These are phyloP conservation scores for Grus americana DNA, from an alignment of 2,113 vertebrate genomes.

Conservation along the genomic window DNA sequence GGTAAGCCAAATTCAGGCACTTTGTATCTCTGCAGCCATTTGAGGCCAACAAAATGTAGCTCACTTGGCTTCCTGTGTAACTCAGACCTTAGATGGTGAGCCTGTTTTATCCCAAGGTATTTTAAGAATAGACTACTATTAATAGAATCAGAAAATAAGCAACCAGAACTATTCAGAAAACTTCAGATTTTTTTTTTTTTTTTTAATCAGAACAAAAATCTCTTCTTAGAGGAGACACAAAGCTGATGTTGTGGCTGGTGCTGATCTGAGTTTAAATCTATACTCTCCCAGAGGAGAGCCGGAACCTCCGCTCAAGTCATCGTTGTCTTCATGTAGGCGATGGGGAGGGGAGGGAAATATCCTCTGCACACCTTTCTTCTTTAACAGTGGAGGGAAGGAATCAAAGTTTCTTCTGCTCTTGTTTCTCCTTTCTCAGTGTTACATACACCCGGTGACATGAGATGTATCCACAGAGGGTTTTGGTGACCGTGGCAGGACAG, in stretches of 20 bases:
- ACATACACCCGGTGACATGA: background rate
- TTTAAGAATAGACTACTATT: background rate
- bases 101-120: background rate
- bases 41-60: background rate
- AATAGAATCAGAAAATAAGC: background rate
- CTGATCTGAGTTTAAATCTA: background rate
- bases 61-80: background rate
- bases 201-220: background rate
- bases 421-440: background rate
- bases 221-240: background rate
- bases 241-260: background rate
- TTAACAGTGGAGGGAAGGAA: background rate
- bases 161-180: background rate
- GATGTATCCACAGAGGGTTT: background rate
- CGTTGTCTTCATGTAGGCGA: background rate
- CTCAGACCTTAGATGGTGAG: background rate
- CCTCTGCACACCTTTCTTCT: background rate
- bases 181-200: background rate
- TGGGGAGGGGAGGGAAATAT: background rate
- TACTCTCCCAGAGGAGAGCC: background rate
- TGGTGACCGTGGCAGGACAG: background rate
- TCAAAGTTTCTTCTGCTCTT: background rate
- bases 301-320: background rate
- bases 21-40: background rate
- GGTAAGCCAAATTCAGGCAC: background rate